Conservation (phyloP, 1,140 invertebrate species). For the Drosophila athabasca region DNA sequence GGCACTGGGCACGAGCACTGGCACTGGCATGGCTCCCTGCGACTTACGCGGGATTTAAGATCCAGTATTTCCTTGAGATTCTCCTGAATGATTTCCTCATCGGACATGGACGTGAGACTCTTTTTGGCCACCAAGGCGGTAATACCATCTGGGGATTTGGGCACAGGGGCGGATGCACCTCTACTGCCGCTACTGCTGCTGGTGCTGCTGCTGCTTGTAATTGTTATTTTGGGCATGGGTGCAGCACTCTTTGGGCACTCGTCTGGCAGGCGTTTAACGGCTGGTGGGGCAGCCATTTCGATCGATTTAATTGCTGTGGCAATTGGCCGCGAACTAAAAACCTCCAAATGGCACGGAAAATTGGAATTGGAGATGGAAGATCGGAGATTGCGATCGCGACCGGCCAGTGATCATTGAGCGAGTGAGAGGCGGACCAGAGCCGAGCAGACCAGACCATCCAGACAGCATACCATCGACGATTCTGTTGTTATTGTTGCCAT, state of each 20-base stretch:
- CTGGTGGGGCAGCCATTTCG: constrained; percentile 7
- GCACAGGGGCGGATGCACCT: constrained; percentile 3
- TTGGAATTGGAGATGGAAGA: constrained; percentile 25
- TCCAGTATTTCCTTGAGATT: constrained; percentile 72
- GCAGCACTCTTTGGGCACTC: background rate
- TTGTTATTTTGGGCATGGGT: constrained; percentile 27
- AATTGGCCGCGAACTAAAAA: constrained; percentile 5
- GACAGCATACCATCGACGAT: background rate
- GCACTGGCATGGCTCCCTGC: background rate
- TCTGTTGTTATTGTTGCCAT: constrained; percentile 26
- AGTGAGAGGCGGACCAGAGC: constrained; percentile 34
- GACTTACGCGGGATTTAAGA: constrained; percentile 67
- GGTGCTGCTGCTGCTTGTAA: constrained; percentile 18
- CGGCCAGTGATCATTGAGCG: constrained; percentile 49
- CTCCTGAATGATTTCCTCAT: constrained; percentile 72
- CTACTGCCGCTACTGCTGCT: constrained; percentile 1
- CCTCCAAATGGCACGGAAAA: constrained; percentile 11
- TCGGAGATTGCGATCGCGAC: constrained; percentile 23
- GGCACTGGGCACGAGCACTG: no score
- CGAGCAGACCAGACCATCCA: background rate
- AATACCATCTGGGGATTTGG: constrained; percentile 43
- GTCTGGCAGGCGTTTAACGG: background rate
- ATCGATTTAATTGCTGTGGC: constrained; percentile 6
- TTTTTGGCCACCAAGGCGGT: constrained; percentile 44
- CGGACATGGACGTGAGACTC: constrained; percentile 66